phyloP scores from a whole-genome alignment of 2,888 invertebrate genomes.

The Microdon myrmicae region DNA sequence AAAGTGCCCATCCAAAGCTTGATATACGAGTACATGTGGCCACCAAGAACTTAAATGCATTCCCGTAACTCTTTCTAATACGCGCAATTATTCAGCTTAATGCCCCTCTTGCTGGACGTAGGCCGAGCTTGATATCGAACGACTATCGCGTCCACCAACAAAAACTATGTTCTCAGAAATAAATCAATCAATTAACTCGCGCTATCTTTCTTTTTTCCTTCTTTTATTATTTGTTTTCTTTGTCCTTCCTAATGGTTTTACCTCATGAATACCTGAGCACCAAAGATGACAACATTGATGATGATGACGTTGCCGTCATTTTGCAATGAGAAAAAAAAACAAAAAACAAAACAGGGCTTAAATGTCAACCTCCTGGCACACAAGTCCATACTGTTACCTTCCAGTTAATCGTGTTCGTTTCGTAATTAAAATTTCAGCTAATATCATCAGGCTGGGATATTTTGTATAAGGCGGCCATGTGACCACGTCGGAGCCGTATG shows the following conservation, averaged over 20 bases:
- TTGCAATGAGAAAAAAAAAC: slow-evolving; percentile 27
- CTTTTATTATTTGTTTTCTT: no score
- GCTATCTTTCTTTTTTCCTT: slow-evolving; percentile 55
- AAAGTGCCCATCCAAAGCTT: neutral
- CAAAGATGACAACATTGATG: slow-evolving; percentile 23
- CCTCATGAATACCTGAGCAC: slow-evolving; percentile 29
- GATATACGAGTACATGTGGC: slow-evolving; percentile 28
- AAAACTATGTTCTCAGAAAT: slow-evolving; percentile 60
- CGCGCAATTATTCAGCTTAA: slow-evolving; percentile 39
- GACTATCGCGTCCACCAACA: slow-evolving; percentile 22
- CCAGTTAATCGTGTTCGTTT: slow-evolving; percentile 50
- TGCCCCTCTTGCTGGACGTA: slow-evolving; percentile 2
- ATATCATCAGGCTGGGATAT: slow-evolving; percentile 52
- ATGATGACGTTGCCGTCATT: slow-evolving; percentile 31
- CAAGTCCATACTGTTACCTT: slow-evolving; percentile 35
- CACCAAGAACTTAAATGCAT: slow-evolving; percentile 47
- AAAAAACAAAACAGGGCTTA: no score
- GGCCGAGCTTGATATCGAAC: slow-evolving; percentile 15
- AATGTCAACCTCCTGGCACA: slow-evolving; percentile 10
- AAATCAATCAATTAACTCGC: slow-evolving; percentile 67
- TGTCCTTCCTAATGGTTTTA: slow-evolving; percentile 1
- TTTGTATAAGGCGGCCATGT: slow-evolving; percentile 19
- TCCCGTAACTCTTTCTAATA: slow-evolving; percentile 40
- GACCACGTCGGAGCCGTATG: slow-evolving; percentile 42
- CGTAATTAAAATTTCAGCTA: slow-evolving; percentile 67